Evolutionary conservation across 2,888 invertebrate genomes (phyloP), one percentile per base, ranked within the genome.

Genomic region (Andrena bucephala): DNA sequence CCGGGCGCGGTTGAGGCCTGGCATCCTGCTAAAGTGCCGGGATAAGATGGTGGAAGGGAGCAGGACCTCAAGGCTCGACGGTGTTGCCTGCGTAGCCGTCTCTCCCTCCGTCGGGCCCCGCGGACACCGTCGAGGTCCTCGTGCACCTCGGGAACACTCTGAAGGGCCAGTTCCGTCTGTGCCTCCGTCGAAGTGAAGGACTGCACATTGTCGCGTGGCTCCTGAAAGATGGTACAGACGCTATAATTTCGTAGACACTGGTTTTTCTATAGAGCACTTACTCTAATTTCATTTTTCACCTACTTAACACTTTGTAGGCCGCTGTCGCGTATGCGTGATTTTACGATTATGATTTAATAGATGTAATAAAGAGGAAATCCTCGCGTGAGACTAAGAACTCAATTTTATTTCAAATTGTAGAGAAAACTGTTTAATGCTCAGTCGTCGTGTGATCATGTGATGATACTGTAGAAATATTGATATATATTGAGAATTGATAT

Each of bases 111-210:
- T 13, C 93, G 81, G 0, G 92, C 92, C 66, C 93, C 93, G 2
- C 93, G 90, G n/a, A 89, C 83, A 63, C 92, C 93, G 62, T 92
- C 91, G 62, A 87, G 62, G 29, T 89, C 90, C 50, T 85, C 89
- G 60, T 86, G 74, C 16, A 74, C 68, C 36, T 83, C 80, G 31
- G 71, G 72, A 24, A 66, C 83, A 42, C 63, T 89, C 79, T 75
- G 85, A 70, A 89, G 60, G 4, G 77, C 88, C 78, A 78, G 77
- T 84, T 93, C 93, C 76, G 94, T 94, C 78, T 94, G 94, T 7
- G 94, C 94, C 83, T 94, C 94, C 54, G 94, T 93, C 77, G 93
- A 93, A 42, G 92, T 92, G 85, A 92, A 94, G n/a, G 92, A 93
- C 33, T 93, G 87, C 1, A 69, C 87, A 81, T 81, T 85, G 50